phyloP scores from a whole-genome alignment of 2,797 vertebrate species.

The Enteromius viviparus region DNA sequence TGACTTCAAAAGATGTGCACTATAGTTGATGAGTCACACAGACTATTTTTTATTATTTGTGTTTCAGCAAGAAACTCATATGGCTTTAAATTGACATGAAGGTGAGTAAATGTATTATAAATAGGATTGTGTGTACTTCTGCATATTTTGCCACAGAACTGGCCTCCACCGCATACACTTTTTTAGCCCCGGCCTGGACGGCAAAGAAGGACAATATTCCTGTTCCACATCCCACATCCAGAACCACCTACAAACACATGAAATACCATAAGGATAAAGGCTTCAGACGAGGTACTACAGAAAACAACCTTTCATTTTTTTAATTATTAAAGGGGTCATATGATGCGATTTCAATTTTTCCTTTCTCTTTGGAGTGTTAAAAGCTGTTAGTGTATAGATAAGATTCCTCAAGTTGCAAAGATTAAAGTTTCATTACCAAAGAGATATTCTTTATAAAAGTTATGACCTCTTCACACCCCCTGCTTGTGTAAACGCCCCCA shows the following conservation, averaged over 20 bases:
- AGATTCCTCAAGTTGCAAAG: no score
- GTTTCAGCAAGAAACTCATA: background rate
- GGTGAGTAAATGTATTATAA: background rate
- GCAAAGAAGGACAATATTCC: slow-evolving; percentile 77
- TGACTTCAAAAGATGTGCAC: background rate
- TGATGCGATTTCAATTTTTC: no score
- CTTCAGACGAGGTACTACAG: background rate
- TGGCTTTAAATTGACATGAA: background rate
- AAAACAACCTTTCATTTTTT: background rate
- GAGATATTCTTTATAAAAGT: no score
- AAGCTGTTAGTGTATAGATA: no score
- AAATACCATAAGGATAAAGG: background rate
- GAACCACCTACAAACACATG: slow-evolving; percentile 70
- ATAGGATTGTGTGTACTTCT: slow-evolving; percentile 61
- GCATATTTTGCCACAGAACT: slow-evolving; percentile 68
- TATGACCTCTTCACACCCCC: no score
- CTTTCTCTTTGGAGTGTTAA: no score
- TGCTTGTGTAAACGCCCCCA: no score
- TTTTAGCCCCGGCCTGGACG: slow-evolving; percentile 74
- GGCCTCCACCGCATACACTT: slow-evolving; percentile 73
- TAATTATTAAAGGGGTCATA: background rate
- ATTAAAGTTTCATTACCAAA: no score
- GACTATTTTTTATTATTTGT: background rate
- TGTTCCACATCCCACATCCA: slow-evolving; percentile 76
- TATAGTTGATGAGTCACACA: background rate